A percentile compares a stretch with the other conserved stretches of the same genome.
These are phyloP conservation scores for Mythimna albipuncta DNA, from an alignment of 2,888 invertebrate species.

Conservation along the genomic window DNA sequence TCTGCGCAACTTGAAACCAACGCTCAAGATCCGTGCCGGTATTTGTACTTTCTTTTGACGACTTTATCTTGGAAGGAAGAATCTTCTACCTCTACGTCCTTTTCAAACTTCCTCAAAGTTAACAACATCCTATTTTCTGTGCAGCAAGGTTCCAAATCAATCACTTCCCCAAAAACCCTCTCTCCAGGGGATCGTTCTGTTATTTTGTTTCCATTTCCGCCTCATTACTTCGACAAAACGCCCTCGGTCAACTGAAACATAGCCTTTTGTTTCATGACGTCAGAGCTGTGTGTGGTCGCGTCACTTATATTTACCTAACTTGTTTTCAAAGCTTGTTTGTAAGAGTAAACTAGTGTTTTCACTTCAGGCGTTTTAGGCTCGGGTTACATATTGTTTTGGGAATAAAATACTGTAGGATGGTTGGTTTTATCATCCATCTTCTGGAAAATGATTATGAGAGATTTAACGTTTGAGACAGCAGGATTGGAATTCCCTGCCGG, in stretches of 20 bases:
- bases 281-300: slow-evolving; percentile 6
- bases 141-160: slow-evolving; percentile 18
- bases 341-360: slow-evolving; percentile 14
- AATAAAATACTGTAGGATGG: not conserved
- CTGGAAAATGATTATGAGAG: not conserved
- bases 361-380: slow-evolving; percentile 10
- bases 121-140: too few relatives aligned
- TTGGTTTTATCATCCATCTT: not conserved
- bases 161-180: not conserved
- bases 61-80: too few relatives aligned
- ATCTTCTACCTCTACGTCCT: too few relatives aligned
- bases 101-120: too few relatives aligned
- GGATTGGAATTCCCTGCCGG: too few relatives aligned
- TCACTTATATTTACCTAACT: slow-evolving; percentile 28
- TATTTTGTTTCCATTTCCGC: slow-evolving; percentile 33
- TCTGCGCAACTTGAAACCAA: too few relatives aligned
- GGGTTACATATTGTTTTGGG: slow-evolving; percentile 10
- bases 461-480: not conserved
- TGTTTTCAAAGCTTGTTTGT: too few relatives aligned
- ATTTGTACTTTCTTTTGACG: too few relatives aligned
- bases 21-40: too few relatives aligned
- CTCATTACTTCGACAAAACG: slow-evolving; percentile 42
- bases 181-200: slow-evolving; percentile 16
- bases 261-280: slow-evolving; percentile 20
- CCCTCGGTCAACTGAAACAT: slow-evolving; percentile 35